These are phyloP conservation scores for Dinomys branickii DNA, from an alignment of 2,113 vertebrate species.

Conservation along the genomic window DNA sequence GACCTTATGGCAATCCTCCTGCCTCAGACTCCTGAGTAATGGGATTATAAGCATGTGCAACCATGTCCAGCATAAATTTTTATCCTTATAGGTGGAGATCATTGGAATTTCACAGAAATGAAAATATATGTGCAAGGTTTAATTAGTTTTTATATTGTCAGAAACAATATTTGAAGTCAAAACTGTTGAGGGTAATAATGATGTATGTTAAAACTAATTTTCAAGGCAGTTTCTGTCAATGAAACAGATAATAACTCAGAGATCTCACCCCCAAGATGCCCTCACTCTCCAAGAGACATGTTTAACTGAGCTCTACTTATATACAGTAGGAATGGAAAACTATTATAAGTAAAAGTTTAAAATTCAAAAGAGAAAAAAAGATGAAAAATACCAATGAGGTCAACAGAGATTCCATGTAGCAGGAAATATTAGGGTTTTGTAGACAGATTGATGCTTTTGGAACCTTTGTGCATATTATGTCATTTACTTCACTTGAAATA, in stretches of 20 bases:
- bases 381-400: background rate
- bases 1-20: background rate
- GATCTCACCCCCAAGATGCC: background rate
- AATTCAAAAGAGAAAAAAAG: background rate
- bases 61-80: background rate
- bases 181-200: background rate
- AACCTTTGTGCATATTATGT: background rate
- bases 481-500: too few relatives aligned
- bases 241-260: background rate
- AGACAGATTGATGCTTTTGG: background rate
- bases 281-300: background rate
- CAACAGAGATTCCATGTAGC: background rate
- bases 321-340: background rate
- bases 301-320: background rate
- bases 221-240: background rate
- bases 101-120: background rate
- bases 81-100: background rate
- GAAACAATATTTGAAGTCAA: constrained; percentile 6
- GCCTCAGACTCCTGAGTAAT: background rate
- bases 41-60: background rate
- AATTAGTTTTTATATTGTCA: background rate
- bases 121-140: background rate
- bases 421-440: background rate
- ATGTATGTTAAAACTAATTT: background rate
- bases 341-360: background rate